phyloP scores from a whole-genome alignment of 2,888 invertebrate species.

The Dynastes tityus region DNA sequence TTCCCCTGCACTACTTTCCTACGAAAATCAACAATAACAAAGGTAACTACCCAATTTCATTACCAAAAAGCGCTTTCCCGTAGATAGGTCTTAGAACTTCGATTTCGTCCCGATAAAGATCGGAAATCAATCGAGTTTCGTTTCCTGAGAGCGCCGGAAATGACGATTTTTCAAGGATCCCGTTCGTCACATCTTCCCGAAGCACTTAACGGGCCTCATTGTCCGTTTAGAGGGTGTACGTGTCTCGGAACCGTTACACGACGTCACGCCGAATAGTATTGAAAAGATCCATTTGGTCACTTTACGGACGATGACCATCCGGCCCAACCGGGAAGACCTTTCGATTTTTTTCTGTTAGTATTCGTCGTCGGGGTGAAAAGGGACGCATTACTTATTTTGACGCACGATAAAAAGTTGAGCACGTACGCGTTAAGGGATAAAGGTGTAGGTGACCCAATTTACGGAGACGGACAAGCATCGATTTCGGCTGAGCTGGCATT shows the following conservation, averaged over 20 bases:
- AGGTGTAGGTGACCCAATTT: conserved; percentile 28
- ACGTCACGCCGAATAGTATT: conserved; percentile 8
- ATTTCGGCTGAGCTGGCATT: conserved; percentile 39
- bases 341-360: too few species aligned
- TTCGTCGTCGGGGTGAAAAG: neutral
- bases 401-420: conserved; percentile 21
- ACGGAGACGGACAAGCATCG: conserved; percentile 26
- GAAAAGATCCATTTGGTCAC: conserved; percentile 33
- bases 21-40: too few species aligned
- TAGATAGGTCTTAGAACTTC: neutral
- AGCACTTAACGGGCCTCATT: conserved; percentile 32
- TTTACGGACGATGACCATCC: conserved; percentile 1
- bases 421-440: neutral
- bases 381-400: conserved; percentile 17
- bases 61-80: too few species aligned
- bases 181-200: conserved; percentile 3
- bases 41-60: too few species aligned
- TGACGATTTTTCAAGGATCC: neutral
- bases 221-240: conserved; percentile 28
- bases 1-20: too few species aligned
- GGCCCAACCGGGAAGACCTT: neutral
- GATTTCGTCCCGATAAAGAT: conserved; percentile 12
- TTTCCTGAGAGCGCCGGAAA: conserved; percentile 5
- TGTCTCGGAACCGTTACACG: neutral
- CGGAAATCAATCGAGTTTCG: conserved; percentile 11